These are phyloP conservation scores for Drosophila monieri DNA, from an alignment of 2,888 invertebrate genomes.

Conservation along the genomic window DNA sequence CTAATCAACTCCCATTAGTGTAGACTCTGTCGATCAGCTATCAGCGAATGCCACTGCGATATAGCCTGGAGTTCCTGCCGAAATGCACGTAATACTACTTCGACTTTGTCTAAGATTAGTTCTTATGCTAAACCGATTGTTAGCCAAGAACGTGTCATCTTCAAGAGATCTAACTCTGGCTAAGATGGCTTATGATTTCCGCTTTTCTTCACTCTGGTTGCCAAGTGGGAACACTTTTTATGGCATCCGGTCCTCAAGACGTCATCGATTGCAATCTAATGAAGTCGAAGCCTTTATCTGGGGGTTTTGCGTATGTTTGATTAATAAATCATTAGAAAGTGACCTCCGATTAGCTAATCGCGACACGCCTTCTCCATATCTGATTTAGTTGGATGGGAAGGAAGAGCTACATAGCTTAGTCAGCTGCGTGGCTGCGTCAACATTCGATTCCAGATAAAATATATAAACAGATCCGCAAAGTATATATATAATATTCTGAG, in stretches of 20 bases:
- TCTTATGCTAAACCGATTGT: not conserved
- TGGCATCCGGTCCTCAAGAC: not conserved
- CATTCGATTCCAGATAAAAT: slow-evolving; percentile 33
- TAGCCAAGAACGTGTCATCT: slow-evolving; percentile 3
- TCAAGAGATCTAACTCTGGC: not conserved
- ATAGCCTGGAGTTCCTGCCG: slow-evolving; percentile 55
- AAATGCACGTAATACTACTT: slow-evolving; percentile 63
- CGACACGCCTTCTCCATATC: not conserved
- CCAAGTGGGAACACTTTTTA: not conserved
- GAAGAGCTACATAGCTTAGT: too few species aligned
- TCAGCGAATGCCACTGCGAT: slow-evolving; percentile 18
- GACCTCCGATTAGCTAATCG: slow-evolving; percentile 13
- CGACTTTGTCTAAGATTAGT: not conserved
- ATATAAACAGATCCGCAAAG: not conserved
- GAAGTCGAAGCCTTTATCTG: slow-evolving; percentile 14
- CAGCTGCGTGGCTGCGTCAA: slow-evolving; percentile 42
- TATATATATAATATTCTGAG: slow-evolving; percentile 20
- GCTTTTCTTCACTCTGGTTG: not conserved
- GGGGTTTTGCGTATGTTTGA: slow-evolving; percentile 22
- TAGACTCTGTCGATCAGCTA: slow-evolving; percentile 2
- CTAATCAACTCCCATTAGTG: slow-evolving; percentile 29
- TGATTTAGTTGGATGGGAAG: too few species aligned
- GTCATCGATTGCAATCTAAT: slow-evolving; percentile 21
- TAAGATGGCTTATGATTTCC: not conserved
- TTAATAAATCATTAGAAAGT: slow-evolving; percentile 25